A percentile compares a stretch with the other conserved stretches of the same genome.
These are phyloP conservation scores for Harpagus bidentatus DNA, from an alignment of 2,113 vertebrate genomes.

Conservation along the genomic window DNA sequence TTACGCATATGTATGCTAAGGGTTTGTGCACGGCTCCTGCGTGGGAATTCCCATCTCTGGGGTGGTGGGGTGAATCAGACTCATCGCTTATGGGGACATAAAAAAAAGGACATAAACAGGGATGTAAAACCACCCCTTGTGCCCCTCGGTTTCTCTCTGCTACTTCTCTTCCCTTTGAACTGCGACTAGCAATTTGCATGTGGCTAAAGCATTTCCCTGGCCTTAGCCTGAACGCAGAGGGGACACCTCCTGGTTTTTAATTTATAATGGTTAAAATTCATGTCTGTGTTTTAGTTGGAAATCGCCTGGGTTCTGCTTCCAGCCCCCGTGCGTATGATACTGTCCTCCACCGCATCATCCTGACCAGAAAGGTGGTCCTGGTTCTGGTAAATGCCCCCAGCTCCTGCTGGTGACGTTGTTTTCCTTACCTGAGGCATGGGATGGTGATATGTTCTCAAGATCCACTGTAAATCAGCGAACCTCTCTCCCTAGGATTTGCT, in stretches of 20 bases:
- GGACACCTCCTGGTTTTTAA: neutral
- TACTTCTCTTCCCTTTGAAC: neutral
- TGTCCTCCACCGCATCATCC: fast-evolving
- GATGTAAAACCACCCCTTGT: neutral
- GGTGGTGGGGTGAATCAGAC: neutral
- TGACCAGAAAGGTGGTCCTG: neutral
- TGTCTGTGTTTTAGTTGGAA: neutral
- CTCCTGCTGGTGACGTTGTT: neutral
- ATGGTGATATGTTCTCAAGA: neutral
- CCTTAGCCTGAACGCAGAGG: neutral
- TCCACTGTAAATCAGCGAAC: constrained; percentile 40
- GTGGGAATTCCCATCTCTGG: neutral
- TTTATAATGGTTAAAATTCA: neutral
- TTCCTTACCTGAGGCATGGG: neutral
- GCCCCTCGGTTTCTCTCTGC: neutral
- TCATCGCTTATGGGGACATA: neutral
- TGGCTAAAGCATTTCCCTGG: neutral
- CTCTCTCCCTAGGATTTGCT: constrained; percentile 56
- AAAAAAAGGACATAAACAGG: neutral
- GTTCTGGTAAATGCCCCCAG: neutral
- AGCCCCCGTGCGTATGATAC: neutral
- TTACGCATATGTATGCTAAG: fast-evolving
- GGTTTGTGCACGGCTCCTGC: fast-evolving
- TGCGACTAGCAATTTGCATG: neutral
- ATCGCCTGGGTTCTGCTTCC: neutral